These are phyloP conservation scores for Ptychoptera contaminata DNA, from an alignment of 2,888 invertebrate genomes.

Conservation along the genomic window DNA sequence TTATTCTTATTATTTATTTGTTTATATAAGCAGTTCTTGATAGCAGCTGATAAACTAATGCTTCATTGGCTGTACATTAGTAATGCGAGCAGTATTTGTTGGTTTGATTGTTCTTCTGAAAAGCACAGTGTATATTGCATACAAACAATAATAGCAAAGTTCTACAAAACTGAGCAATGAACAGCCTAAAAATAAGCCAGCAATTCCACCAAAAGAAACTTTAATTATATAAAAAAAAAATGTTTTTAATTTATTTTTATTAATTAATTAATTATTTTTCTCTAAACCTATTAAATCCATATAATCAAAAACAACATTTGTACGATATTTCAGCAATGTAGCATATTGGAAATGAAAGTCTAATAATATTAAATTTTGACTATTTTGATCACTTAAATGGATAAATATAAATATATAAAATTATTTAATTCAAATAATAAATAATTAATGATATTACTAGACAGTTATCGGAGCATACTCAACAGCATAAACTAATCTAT, in stretches of 20 bases:
- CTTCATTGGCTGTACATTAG: too few species aligned
- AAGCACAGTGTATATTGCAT: too few species aligned
- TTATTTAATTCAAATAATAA: not conserved
- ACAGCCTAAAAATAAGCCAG: constrained; percentile 22
- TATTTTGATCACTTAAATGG: not conserved
- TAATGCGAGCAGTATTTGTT: too few species aligned
- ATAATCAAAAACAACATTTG: constrained; percentile 18
- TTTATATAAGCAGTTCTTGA: too few species aligned
- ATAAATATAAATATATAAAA: not conserved
- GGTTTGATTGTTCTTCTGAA: too few species aligned
- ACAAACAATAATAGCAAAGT: constrained; percentile 24
- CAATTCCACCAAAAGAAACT: constrained; percentile 23
- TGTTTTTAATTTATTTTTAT: not conserved
- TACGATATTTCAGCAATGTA: constrained; percentile 20
- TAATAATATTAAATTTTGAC: constrained; percentile 12
- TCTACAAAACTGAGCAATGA: constrained; percentile 31
- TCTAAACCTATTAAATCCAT: constrained; percentile 18
- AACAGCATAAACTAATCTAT: constrained; percentile 14
- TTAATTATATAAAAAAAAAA: constrained; percentile 6
- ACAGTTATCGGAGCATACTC: constrained; percentile 9
- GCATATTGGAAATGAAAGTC: constrained; percentile 20
- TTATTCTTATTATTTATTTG: too few species aligned
- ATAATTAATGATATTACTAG: not conserved
- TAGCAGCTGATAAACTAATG: too few species aligned
- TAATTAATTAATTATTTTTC: not conserved